Conservation (phyloP, 2,888 invertebrate species). For the Tridacna crocea region DNA sequence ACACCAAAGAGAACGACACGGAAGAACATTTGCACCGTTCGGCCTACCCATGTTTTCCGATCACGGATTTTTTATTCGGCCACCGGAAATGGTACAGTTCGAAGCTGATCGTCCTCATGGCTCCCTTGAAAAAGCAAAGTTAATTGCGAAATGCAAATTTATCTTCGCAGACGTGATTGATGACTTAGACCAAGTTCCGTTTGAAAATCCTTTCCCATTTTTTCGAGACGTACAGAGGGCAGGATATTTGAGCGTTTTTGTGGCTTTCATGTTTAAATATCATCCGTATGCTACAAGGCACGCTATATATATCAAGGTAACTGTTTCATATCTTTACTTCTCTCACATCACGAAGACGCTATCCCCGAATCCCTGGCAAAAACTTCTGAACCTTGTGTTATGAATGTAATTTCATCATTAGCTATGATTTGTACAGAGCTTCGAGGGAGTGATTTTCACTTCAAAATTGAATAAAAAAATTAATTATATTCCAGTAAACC, state of each 20-base stretch:
- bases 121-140: constrained; percentile 16
- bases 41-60: too few relatives aligned
- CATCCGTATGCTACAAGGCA: constrained; percentile 39
- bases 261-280: constrained; percentile 42
- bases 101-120: constrained; percentile 1
- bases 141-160: neutral
- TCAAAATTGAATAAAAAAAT: too few relatives aligned
- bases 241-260: neutral
- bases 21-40: too few relatives aligned
- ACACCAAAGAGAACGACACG: too few relatives aligned
- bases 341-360: too few relatives aligned
- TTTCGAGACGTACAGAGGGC: neutral
- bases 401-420: too few relatives aligned
- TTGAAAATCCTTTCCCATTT: neutral
- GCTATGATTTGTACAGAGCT: too few relatives aligned
- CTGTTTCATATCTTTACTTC: too few relatives aligned
- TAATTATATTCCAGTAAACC: too few relatives aligned
- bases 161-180: constrained; percentile 2
- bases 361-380: too few relatives aligned
- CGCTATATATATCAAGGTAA: constrained; percentile 42
- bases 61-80: neutral
- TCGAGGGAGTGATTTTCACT: too few relatives aligned
- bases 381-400: too few relatives aligned
- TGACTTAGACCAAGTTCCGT: constrained; percentile 22
- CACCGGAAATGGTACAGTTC: constrained; percentile 3